These are phyloP conservation scores for Anarhynchus alexandrinus DNA, from an alignment of 2,113 vertebrate species.

Conservation along the genomic window DNA sequence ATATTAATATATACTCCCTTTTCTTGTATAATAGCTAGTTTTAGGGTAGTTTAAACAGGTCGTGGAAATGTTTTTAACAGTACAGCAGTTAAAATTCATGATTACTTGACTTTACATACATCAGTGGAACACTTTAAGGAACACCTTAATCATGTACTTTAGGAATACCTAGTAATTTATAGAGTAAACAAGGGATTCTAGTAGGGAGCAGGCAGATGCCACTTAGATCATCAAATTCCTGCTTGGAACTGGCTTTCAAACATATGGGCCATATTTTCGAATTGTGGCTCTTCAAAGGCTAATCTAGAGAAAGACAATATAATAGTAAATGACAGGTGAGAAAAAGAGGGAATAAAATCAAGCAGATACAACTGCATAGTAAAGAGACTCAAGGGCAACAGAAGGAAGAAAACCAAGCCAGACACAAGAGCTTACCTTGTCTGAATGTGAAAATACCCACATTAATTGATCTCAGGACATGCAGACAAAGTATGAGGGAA, in stretches of 20 bases:
- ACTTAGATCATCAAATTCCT: neutral
- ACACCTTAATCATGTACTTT: neutral
- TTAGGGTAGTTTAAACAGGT: neutral
- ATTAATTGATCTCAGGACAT: neutral
- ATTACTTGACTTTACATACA: neutral
- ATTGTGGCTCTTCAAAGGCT: neutral
- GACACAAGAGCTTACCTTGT: neutral
- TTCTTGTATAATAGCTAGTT: neutral
- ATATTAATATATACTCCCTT: neutral
- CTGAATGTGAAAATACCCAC: neutral
- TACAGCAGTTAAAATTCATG: neutral
- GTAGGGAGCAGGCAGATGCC: neutral
- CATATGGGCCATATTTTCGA: neutral
- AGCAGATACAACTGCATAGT: neutral
- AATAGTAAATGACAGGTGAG: neutral
- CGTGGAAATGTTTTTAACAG: neutral
- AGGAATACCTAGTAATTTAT: neutral
- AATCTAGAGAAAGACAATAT: neutral
- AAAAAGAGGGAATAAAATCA: neutral
- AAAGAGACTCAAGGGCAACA: neutral
- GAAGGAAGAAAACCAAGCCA: neutral
- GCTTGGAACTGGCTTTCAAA: neutral
- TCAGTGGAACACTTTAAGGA: neutral
- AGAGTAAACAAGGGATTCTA: neutral
- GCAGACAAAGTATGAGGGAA: neutral